Conservation (phyloP, 2,113 vertebrate species). For the Spizaetus ornatus region DNA sequence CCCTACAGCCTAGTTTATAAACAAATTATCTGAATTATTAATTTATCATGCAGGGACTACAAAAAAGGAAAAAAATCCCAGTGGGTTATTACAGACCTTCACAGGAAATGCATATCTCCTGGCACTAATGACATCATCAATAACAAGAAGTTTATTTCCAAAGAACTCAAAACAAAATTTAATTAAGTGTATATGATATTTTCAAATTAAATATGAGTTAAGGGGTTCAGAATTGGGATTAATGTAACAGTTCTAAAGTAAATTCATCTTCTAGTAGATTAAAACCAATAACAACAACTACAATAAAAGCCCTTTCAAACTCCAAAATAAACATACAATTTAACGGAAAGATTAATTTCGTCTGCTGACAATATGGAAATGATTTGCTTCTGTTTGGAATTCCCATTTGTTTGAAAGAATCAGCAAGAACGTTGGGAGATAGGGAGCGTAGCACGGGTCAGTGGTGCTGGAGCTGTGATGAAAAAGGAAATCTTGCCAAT, state of each 20-base stretch:
- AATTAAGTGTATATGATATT: slow-evolving; percentile 58
- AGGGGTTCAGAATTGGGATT: slow-evolving; percentile 47
- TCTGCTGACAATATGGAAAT: slow-evolving; percentile 53
- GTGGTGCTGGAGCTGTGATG: neutral
- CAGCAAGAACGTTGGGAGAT: slow-evolving; percentile 10
- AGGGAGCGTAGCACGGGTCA: neutral
- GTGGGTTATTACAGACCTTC: slow-evolving; percentile 47
- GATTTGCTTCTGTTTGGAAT: slow-evolving; percentile 55
- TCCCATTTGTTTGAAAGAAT: slow-evolving; percentile 56
- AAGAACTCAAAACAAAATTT: slow-evolving; percentile 67
- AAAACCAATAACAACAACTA: slow-evolving; percentile 24
- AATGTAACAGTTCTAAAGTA: slow-evolving; percentile 36
- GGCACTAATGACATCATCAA: slow-evolving; percentile 68
- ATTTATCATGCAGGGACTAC: slow-evolving; percentile 65
- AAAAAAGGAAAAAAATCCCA: slow-evolving; percentile 61
- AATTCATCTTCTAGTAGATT: slow-evolving; percentile 64
- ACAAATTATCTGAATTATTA: slow-evolving; percentile 67
- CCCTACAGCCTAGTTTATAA: slow-evolving; percentile 55
- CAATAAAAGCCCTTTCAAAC: neutral
- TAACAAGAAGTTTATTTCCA: slow-evolving; percentile 68
- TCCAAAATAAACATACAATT: slow-evolving; percentile 21
- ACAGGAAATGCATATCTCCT: slow-evolving; percentile 67
- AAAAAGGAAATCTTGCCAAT: neutral
- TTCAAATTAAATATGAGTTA: slow-evolving; percentile 73
- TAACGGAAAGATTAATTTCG: slow-evolving; percentile 44